Evolutionary conservation across 2,113 vertebrate species (phyloP).

Genomic region (Scomber colias): DNA sequence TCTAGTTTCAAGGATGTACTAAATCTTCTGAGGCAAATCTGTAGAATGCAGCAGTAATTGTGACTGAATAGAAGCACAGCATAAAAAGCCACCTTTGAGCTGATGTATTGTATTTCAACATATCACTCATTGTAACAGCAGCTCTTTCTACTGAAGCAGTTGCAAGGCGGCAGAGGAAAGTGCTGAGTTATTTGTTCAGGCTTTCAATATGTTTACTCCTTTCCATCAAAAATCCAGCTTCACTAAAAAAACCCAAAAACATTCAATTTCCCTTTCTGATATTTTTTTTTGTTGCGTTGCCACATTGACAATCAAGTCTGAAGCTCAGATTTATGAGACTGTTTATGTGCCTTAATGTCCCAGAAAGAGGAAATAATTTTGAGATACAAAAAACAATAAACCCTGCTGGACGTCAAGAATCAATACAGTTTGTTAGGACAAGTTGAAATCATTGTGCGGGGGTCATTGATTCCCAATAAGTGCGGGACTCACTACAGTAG

Average conservation of each 20-base stretch:
- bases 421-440: conserved; percentile 60
- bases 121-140: conserved; percentile 48
- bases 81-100: conserved; percentile 42
- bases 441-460: conserved; percentile 64
- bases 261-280: neutral
- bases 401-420: conserved; percentile 54
- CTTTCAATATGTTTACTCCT: conserved; percentile 58
- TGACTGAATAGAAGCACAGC: conserved; percentile 35
- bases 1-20: neutral
- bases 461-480: conserved; percentile 70
- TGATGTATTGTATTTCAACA: conserved; percentile 61
- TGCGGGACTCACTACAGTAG: conserved; percentile 35
- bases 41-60: conserved; percentile 28
- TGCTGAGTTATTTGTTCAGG: conserved; percentile 60
- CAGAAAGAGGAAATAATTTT: conserved; percentile 25
- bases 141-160: conserved; percentile 59
- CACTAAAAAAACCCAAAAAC: conserved; percentile 14
- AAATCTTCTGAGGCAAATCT: conserved; percentile 25
- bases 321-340: conserved; percentile 40
- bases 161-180: conserved; percentile 56
- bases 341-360: conserved; percentile 26
- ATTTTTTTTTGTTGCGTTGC: conserved; percentile 4
- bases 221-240: conserved; percentile 28
- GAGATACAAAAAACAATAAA: conserved; percentile 54
- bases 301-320: conserved; percentile 15